Evolutionary conservation across 2,888 invertebrate genomes (phyloP).

Genomic region (Isoperla grammatica): DNA sequence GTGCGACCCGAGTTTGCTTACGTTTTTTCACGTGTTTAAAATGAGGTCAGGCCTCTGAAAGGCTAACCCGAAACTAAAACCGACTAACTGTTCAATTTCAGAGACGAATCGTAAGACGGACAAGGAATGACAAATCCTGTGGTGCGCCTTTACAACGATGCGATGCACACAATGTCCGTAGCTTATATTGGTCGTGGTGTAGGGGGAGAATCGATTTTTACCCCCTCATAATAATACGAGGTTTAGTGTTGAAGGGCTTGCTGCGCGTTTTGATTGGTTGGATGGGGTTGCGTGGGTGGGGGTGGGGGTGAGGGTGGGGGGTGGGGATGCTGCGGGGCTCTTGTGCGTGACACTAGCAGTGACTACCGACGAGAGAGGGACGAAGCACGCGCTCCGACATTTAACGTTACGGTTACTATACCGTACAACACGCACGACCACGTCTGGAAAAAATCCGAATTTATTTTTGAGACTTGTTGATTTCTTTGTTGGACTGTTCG

Average conservation of each 20-base stretch:
- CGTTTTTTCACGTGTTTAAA: no score
- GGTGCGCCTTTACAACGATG: no score
- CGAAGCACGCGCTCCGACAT: not conserved
- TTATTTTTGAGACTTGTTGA: not conserved
- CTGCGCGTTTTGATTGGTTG: slow-evolving; percentile 15
- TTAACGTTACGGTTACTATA: not conserved
- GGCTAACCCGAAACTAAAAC: no score
- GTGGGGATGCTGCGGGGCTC: not conserved
- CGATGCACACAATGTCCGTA: not conserved
- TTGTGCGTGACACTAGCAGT: slow-evolving; percentile 19
- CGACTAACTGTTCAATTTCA: no score
- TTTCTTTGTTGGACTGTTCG: not conserved
- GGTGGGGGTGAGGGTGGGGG: not conserved
- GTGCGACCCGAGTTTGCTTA: no score
- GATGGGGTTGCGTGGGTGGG: not conserved
- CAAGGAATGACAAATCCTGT: no score
- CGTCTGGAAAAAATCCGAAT: not conserved
- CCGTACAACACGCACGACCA: not conserved
- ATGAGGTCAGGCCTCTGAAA: no score
- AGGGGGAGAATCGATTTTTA: slow-evolving; percentile 16
- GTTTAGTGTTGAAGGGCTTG: slow-evolving; percentile 19
- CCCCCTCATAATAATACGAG: slow-evolving; percentile 18
- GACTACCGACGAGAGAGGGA: slow-evolving; percentile 8
- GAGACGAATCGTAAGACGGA: no score
- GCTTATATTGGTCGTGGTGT: slow-evolving; percentile 7